Evolutionary conservation across 2,888 invertebrate species (phyloP).

Genomic region (Drosophila recens): DNA sequence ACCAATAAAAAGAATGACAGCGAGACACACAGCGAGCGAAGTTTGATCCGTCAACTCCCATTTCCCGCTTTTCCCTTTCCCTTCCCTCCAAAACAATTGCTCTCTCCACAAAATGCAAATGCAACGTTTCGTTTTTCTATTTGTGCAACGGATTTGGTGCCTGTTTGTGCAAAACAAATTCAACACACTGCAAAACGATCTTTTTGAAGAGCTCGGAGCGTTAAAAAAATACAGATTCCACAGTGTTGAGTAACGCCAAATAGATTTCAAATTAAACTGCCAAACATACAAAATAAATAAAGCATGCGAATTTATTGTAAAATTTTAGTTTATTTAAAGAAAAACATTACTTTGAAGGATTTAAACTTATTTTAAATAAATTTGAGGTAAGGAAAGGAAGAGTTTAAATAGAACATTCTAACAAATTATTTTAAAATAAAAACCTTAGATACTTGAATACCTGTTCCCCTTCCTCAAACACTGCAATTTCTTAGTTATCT

Average conservation of each 20-base stretch:
- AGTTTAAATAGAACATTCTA: too few relatives aligned
- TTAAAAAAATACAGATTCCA: background rate
- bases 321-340: too few relatives aligned
- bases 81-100: too few relatives aligned
- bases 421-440: too few relatives aligned
- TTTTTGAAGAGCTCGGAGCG: slow-evolving; percentile 45
- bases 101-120: slow-evolving; percentile 48
- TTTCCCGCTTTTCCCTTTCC: background rate
- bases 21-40: background rate
- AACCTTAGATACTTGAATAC: too few relatives aligned
- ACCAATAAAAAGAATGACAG: slow-evolving; percentile 13
- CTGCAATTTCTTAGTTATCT: background rate
- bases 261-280: slow-evolving; percentile 18
- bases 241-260: slow-evolving; percentile 6
- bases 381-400: too few relatives aligned
- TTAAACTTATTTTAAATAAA: too few relatives aligned
- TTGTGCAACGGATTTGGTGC: slow-evolving; percentile 46
- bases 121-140: slow-evolving; percentile 49
- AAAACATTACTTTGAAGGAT: too few relatives aligned
- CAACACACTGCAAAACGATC: slow-evolving; percentile 51
- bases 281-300: slow-evolving; percentile 14
- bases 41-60: slow-evolving; percentile 13
- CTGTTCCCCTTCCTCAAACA: background rate
- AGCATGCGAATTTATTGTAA: background rate
- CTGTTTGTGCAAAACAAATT: slow-evolving; percentile 57